Percentiles rank a stretch among this genome's conserved stretches.
Evolutionary conservation across 2,888 invertebrate genomes (phyloP).

Genomic region (Amblyteles armatorius): DNA sequence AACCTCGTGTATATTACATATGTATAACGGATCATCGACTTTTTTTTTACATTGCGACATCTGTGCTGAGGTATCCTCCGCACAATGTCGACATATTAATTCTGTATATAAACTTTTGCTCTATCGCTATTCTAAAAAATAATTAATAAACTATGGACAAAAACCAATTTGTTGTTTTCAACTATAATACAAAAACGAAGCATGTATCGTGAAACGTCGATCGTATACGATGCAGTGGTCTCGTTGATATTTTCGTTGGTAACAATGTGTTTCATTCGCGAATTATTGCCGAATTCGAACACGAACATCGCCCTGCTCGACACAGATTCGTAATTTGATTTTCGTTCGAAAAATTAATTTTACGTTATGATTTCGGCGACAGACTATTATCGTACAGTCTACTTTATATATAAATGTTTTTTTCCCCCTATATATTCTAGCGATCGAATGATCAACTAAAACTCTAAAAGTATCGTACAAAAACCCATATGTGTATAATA

Average conservation of each 20-base stretch:
- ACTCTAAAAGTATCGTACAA: slow-evolving; percentile 22
- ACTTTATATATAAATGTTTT: slow-evolving; percentile 25
- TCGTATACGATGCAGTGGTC: not conserved
- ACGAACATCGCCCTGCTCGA: not conserved
- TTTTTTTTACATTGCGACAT: slow-evolving; percentile 19
- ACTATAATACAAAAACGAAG: not conserved
- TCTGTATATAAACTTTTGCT: slow-evolving; percentile 31
- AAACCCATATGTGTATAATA: slow-evolving; percentile 23
- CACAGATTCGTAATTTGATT: not conserved
- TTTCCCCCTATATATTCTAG: not conserved
- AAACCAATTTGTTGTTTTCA: not conserved
- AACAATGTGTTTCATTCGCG: not conserved
- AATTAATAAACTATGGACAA: not conserved
- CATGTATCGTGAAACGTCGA: not conserved
- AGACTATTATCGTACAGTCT: not conserved
- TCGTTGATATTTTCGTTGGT: slow-evolving; percentile 12
- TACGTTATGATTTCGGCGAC: not conserved
- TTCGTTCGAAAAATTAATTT: not conserved
- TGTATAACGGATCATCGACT: slow-evolving; percentile 38
- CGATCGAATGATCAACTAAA: not conserved
- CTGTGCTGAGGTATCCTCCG: not conserved
- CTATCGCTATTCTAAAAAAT: not conserved
- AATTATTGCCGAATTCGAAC: not conserved
- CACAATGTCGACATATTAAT: slow-evolving; percentile 19
- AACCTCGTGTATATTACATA: slow-evolving; percentile 13